phyloP scores from a whole-genome alignment of 2,113 vertebrate genomes.

The Crotalus tigris region DNA sequence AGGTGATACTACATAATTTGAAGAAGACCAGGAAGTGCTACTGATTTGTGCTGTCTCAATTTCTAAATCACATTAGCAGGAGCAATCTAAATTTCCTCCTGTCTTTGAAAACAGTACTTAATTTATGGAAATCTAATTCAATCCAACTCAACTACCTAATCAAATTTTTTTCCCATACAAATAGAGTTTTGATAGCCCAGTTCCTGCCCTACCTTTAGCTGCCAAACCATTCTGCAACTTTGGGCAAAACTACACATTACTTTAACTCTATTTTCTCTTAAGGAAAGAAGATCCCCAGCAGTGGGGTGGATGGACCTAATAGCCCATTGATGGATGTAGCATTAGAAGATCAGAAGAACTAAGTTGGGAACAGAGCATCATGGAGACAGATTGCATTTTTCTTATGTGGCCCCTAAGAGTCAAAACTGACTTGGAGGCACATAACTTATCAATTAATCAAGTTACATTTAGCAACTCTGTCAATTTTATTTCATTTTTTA shows the following conservation, averaged over 20 bases:
- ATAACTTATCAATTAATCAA: not conserved
- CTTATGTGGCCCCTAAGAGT: not conserved
- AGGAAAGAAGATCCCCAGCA: not conserved
- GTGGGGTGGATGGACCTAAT: not conserved
- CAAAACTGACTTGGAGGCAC: not conserved
- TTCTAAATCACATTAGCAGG: not conserved
- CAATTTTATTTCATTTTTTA: not conserved
- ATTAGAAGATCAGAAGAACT: not conserved
- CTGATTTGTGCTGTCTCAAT: not conserved
- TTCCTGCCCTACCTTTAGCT: not conserved
- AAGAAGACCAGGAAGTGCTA: not conserved
- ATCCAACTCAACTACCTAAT: not conserved
- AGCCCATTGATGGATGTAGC: not conserved
- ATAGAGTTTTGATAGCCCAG: not conserved
- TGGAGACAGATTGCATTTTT: not conserved
- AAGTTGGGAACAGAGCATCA: not conserved
- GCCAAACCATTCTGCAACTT: not conserved
- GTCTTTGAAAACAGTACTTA: not conserved
- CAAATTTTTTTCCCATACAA: not conserved
- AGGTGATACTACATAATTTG: not conserved
- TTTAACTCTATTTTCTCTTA: not conserved
- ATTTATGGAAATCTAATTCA: not conserved
- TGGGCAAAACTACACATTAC: not conserved
- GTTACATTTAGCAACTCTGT: not conserved
- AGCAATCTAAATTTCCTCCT: not conserved